These are phyloP conservation scores for Paedocypris sp. DNA, from an alignment of 2,113 vertebrate species.

Conservation along the genomic window DNA sequence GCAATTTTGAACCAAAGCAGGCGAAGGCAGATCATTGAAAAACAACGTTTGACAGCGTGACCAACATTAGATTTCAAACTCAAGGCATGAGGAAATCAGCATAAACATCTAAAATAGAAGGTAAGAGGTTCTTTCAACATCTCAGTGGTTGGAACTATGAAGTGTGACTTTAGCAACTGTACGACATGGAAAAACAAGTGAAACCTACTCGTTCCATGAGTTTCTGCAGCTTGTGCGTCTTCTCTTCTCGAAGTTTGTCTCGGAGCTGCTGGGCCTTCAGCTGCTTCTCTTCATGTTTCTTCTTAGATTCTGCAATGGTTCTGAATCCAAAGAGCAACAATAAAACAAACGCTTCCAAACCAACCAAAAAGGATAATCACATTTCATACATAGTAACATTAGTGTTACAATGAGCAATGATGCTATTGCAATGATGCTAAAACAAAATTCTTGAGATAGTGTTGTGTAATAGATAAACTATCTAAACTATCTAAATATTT, in stretches of 20 bases:
- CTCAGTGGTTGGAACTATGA: constrained; percentile 42
- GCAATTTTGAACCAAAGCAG: constrained; percentile 1
- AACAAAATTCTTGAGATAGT: too few relatives aligned
- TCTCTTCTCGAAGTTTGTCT: constrained; percentile 93
- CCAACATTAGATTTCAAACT: constrained; percentile 25
- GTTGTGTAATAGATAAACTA: too few relatives aligned
- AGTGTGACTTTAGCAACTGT: constrained; percentile 31
- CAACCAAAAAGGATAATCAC: not conserved
- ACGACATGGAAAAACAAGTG: constrained; percentile 43
- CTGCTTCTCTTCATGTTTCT: constrained; percentile 98
- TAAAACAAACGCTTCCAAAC: not conserved
- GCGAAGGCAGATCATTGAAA: constrained; percentile 25
- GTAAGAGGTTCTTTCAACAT: constrained; percentile 49
- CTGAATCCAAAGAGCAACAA: constrained; percentile 61
- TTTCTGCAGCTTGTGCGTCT: constrained; percentile 93
- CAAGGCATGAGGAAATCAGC: constrained; percentile 25
- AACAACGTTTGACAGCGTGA: constrained; percentile 3
- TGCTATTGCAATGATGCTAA: too few relatives aligned
- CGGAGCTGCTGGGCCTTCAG: constrained; percentile 96
- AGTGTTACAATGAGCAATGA: too few relatives aligned
- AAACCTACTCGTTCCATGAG: constrained; percentile 92
- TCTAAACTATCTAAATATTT: too few relatives aligned
- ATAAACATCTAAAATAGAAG: constrained; percentile 43
- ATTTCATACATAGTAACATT: too few relatives aligned
- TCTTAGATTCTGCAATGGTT: constrained; percentile 98